Base-by-base conservation (phyloP, 1,140 invertebrate species). In the Sitophilus oryzae region DNA sequence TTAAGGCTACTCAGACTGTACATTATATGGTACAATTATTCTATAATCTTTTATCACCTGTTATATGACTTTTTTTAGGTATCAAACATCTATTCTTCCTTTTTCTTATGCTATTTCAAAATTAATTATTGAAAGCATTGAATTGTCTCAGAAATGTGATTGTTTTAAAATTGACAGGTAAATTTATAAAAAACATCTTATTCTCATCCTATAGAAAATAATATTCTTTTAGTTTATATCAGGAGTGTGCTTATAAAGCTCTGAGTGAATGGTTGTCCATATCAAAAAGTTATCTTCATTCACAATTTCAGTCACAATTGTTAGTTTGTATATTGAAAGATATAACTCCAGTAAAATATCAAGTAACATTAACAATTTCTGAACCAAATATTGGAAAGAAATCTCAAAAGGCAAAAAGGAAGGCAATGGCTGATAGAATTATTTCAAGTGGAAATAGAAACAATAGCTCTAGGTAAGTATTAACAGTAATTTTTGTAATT, bases 51-150 rank as follows among this genome's bases (percentile, higher is more conserved):
- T 45, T n/a, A n/a, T n/a, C n/a, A n/a, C n/a, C n/a, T n/a, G n/a
- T 30, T 35, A 16, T 1, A 10, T 52, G 21, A 20, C 23, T 20
- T 54, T 48, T 52, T 57, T 25, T 35, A 64, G 62, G 59, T 57
- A 16, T 35, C 38, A 54, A 20, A 16, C 52, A 23, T 50, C 48
- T 54, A 35, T 38, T 14, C 54, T 61, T 15, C 53, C 60, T 19
- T 64, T 64, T 59, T 53, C 56, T 9, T 59, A 59, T 44, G 30
- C 30, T 21, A 53, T 64, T 23, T 56, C 47, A 15, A 61, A 61
- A 46, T 37, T 43, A 18, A 20, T 64, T 3, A 44, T 58, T 15
- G 56, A 59, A 30, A 47, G 40, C 21, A 25, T 61, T 3, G 46
- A 51, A 40, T 51, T 49, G 9, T 47, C 11, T 6, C 42, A 56